These are phyloP conservation scores for Volucella inanis DNA, from an alignment of 2,888 invertebrate species.

Conservation along the genomic window DNA sequence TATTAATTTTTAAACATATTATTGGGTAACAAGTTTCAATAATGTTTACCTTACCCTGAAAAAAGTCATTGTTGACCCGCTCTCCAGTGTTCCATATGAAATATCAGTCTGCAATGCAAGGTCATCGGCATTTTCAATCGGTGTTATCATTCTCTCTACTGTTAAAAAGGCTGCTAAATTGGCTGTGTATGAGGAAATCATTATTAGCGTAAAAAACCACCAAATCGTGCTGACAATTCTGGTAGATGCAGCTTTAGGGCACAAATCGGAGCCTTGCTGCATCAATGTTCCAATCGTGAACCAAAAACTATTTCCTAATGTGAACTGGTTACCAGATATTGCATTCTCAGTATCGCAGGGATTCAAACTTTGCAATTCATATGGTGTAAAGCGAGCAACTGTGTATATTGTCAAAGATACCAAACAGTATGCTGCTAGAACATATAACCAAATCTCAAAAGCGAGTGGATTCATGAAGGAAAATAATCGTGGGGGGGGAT, in stretches of 20 bases:
- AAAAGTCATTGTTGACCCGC: slow-evolving; percentile 95
- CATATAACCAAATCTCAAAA: slow-evolving; percentile 93
- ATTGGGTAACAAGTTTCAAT: background rate
- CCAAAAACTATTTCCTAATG: slow-evolving; percentile 92
- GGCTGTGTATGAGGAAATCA: slow-evolving; percentile 95
- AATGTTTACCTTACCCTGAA: slow-evolving; percentile 86
- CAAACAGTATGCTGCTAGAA: slow-evolving; percentile 90
- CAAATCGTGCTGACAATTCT: slow-evolving; percentile 93
- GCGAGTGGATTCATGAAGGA: slow-evolving; percentile 95
- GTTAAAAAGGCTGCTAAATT: slow-evolving; percentile 96
- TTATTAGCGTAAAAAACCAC: slow-evolving; percentile 97
- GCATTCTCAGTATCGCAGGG: slow-evolving; percentile 87
- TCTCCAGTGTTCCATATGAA: slow-evolving; percentile 91
- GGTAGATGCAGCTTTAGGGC: slow-evolving; percentile 87
- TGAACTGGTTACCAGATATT: slow-evolving; percentile 90
- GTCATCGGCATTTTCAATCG: slow-evolving; percentile 93
- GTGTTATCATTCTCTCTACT: slow-evolving; percentile 93
- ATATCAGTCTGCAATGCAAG: slow-evolving; percentile 92
- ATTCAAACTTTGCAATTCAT: slow-evolving; percentile 91
- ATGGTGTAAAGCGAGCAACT: slow-evolving; percentile 91
- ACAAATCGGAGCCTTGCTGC: slow-evolving; percentile 92
- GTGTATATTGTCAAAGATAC: slow-evolving; percentile 91
- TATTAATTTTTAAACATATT: no score
- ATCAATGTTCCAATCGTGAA: slow-evolving; percentile 94
- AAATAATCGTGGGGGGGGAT: slow-evolving; percentile 88